phyloP scores from a whole-genome alignment of 1,140 invertebrate species.

The Aleiodes sp. region DNA sequence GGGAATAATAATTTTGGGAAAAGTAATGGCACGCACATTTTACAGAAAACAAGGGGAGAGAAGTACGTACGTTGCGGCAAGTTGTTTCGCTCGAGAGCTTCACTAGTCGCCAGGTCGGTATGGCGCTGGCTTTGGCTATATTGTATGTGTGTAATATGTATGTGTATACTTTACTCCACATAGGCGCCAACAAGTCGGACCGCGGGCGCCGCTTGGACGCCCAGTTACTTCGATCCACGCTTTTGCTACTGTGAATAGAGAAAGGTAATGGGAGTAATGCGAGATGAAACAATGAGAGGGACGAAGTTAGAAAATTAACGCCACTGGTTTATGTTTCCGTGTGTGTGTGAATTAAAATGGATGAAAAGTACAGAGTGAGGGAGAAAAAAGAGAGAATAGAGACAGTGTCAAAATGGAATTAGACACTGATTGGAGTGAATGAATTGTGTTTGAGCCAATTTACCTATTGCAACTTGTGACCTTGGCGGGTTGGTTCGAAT shows the following conservation, averaged over 20 bases:
- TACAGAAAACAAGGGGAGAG: too few relatives aligned
- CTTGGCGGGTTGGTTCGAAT: background rate
- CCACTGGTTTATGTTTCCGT: background rate
- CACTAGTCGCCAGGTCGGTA: constrained; percentile 14
- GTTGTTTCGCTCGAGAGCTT: constrained; percentile 21
- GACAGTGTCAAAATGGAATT: constrained; percentile 36
- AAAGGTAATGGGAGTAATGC: constrained; percentile 22
- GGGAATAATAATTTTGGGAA: constrained; percentile 23
- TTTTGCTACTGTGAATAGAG: constrained; percentile 20
- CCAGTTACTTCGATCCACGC: constrained; percentile 41
- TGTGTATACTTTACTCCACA: constrained; percentile 33
- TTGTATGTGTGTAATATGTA: too few relatives aligned
- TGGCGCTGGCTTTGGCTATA: constrained; percentile 16
- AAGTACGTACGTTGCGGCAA: background rate
- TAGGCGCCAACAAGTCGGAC: constrained; percentile 43
- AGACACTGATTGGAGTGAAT: constrained; percentile 39
- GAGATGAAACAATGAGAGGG: background rate
- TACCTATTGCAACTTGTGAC: constrained; percentile 25
- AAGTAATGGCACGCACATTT: constrained; percentile 10
- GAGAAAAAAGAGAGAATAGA: too few relatives aligned
- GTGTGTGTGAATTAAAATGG: constrained; percentile 17
- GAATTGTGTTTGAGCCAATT: constrained; percentile 42
- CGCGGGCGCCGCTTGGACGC: constrained; percentile 42
- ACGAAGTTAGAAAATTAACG: constrained; percentile 15
- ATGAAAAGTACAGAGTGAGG: constrained; percentile 26